A percentile compares a stretch with the other conserved stretches of the same genome.
Conservation (phyloP, 2,113 vertebrate species). For the Tenrec ecaudatus region DNA sequence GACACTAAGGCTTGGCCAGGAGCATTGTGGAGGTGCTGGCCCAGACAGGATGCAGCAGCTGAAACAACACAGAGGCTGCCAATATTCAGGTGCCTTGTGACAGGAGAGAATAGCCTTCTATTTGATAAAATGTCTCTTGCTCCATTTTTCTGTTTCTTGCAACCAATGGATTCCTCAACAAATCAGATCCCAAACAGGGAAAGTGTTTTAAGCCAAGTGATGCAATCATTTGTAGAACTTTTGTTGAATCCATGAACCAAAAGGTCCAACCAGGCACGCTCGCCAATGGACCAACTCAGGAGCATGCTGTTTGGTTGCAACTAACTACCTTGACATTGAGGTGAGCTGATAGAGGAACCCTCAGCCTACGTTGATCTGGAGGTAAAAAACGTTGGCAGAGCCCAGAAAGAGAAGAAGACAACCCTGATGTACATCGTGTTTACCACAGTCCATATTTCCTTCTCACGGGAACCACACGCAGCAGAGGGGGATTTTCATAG, state of each 20-base stretch:
- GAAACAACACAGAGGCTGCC: neutral
- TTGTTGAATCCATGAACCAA: neutral
- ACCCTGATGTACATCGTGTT: neutral
- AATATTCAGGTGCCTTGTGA: neutral
- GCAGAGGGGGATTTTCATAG: neutral
- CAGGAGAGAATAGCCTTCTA: constrained; percentile 19
- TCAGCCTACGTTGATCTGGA: constrained; percentile 5
- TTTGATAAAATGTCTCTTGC: neutral
- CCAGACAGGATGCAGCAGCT: neutral
- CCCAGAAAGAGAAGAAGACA: constrained; percentile 42
- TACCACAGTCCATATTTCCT: neutral
- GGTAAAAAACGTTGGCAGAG: neutral
- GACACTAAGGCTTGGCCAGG: neutral
- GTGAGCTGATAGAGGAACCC: constrained; percentile 39
- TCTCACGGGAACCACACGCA: neutral
- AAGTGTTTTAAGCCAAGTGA: constrained; percentile 54
- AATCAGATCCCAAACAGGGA: constrained; percentile 45
- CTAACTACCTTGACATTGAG: neutral
- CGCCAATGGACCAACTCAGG: neutral
- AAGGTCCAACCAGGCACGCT: neutral
- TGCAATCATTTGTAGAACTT: constrained; percentile 5
- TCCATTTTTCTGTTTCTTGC: constrained; percentile 35
- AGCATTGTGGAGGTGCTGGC: neutral
- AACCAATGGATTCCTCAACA: constrained; percentile 18
- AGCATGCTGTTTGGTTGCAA: neutral